Percentiles rank a stretch among this genome's conserved stretches.
Evolutionary conservation across 1,140 invertebrate species (phyloP).

Genomic region (Scylla paramamosain): DNA sequence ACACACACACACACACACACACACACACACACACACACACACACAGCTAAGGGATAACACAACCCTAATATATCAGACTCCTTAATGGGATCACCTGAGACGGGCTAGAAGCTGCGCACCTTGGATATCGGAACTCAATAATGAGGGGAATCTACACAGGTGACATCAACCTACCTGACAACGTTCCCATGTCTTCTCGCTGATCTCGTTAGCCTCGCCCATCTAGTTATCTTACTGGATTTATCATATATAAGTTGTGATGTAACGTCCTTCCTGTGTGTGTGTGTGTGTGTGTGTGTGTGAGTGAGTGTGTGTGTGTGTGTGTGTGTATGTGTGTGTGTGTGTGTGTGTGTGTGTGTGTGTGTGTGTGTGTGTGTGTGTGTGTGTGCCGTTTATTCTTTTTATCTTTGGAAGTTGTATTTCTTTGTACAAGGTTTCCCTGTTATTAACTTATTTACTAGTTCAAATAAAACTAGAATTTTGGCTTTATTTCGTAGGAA

Average conservation of each 20-base stretch:
- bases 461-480: no score
- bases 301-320: slow-evolving; percentile 23
- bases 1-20: no score
- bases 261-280: not conserved
- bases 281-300: slow-evolving; percentile 16
- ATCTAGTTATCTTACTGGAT: not conserved
- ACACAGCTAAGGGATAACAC: not conserved
- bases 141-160: not conserved
- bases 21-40: not conserved
- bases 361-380: slow-evolving; percentile 40
- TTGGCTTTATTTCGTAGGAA: no score
- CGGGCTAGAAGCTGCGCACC: not conserved
- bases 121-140: slow-evolving; percentile 15
- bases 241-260: not conserved
- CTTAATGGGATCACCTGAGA: not conserved
- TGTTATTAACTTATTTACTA: no score
- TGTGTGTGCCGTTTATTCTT: not conserved
- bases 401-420: no score
- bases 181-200: not conserved
- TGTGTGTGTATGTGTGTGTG: slow-evolving; percentile 25
- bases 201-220: not conserved
- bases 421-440: no score
- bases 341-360: slow-evolving; percentile 41
- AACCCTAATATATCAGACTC: not conserved
- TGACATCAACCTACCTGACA: not conserved